Evolutionary conservation across 2,797 vertebrate species (phyloP), one percentile per base, ranked within the genome.

Genomic region (Chiloscyllium punctatum): DNA sequence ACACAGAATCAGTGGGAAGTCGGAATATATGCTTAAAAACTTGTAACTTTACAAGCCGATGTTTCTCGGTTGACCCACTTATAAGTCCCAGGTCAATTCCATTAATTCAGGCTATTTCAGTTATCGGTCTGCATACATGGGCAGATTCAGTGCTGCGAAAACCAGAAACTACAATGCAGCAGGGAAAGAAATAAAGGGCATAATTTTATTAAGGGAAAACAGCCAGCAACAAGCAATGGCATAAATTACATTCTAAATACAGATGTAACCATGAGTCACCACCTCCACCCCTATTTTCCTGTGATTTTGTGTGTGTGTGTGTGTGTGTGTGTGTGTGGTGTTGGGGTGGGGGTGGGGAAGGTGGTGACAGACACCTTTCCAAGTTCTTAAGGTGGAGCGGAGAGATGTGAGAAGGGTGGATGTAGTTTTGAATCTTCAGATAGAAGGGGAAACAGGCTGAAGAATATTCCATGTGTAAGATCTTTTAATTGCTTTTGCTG

Each of bases 21-120:
- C 71, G 18, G 94, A 53, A 77, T 57, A 69, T 68, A 95, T 51
- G 94, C 48, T 53, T 72, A 95, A 42, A 92, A 95, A 95, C 53
- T 51, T 95, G 94, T 95, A 95, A 95, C 74, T 95, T 95, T 95
- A 51, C 94, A 95, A 95, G 94, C 72, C 48, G 57, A 77, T 71
- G n/a, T 95, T 94, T 95, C 51, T 95, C 71, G 33, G 94, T 62
- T 95, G 94, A 95, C 94, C 94, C 30, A 95, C 71, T 95, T 77
- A 33, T 95, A 72, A 72, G 95, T 95, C 77, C 57, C 69, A 77
- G 94, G 94, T 95, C 94, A 95, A 95, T 95, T 95, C 94, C 94
- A 95, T 95, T 95, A 95, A 95, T 95, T 95, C 94, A 77, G 72
- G 77, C 94, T 53, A 72, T 74, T 95, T 77, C 94, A 77, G 94